A percentile compares a stretch with the other conserved stretches of the same genome.
phyloP scores from a whole-genome alignment of 2,113 vertebrate genomes.

The Morone saxatilis region DNA sequence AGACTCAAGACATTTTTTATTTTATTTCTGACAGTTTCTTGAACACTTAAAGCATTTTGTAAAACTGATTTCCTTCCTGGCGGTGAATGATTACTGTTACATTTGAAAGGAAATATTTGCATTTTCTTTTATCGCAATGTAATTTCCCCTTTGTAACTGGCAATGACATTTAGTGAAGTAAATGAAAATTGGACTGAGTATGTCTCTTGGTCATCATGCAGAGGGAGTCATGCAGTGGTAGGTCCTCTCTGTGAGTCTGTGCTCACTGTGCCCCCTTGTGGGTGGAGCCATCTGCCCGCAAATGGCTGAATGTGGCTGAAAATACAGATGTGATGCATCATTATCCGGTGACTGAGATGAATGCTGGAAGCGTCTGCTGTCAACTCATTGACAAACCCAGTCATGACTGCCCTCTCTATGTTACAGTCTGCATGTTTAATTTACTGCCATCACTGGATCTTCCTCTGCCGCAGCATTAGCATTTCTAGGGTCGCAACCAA shows the following conservation, averaged over 20 bases:
- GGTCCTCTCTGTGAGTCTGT: conserved; percentile 6
- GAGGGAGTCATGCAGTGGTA: not conserved
- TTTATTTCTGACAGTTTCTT: not conserved
- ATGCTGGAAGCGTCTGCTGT: conserved; percentile 35
- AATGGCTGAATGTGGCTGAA: conserved; percentile 32
- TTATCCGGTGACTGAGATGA: conserved; percentile 42
- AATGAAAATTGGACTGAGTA: conserved; percentile 19
- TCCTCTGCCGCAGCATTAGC: conserved; percentile 9
- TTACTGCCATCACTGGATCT: conserved; percentile 37
- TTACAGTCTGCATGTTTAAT: conserved; percentile 25
- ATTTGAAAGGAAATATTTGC: not conserved
- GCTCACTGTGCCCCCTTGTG: conserved; percentile 58
- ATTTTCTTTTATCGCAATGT: not conserved
- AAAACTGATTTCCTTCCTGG: not conserved
- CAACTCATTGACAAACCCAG: conserved; percentile 42
- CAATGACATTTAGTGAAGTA: not conserved
- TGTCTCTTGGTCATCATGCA: conserved; percentile 12
- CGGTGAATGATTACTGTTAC: not conserved
- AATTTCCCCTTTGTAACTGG: not conserved
- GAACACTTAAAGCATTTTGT: not conserved
- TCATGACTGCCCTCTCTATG: conserved; percentile 19
- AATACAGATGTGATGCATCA: conserved; percentile 69
- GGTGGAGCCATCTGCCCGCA: conserved; percentile 46
- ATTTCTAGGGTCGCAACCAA: conserved; percentile 57
- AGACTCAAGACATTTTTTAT: not conserved